Evolutionary conservation across 2,797 vertebrate species (phyloP).

Genomic region (Anguilla obscura): DNA sequence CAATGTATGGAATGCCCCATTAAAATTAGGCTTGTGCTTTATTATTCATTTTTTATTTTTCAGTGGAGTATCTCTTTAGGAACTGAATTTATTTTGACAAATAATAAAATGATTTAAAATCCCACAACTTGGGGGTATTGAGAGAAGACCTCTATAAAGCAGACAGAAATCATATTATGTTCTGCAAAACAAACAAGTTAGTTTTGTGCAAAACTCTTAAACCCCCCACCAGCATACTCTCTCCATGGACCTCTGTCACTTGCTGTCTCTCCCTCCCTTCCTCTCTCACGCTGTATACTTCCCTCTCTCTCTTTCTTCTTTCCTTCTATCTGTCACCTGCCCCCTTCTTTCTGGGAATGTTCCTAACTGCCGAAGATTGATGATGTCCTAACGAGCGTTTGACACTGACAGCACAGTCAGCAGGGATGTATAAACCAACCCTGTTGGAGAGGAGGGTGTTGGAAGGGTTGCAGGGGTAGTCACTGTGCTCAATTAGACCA

Average conservation of each 20-base stretch:
- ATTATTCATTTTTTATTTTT: background rate
- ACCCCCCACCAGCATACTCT: background rate
- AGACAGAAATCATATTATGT: slow-evolving; percentile 34
- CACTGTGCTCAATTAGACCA: slow-evolving; percentile 72
- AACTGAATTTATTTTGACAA: background rate
- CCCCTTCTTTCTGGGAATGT: slow-evolving; percentile 71
- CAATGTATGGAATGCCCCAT: background rate
- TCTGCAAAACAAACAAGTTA: slow-evolving; percentile 36
- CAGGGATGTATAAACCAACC: slow-evolving; percentile 74
- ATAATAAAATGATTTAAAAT: slow-evolving; percentile 51
- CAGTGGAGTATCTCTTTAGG: background rate
- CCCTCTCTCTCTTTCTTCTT: slow-evolving; percentile 32
- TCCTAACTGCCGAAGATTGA: slow-evolving; percentile 77
- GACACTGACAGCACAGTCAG: slow-evolving; percentile 80
- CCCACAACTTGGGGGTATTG: slow-evolving; percentile 39
- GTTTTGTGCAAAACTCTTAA: slow-evolving; percentile 14
- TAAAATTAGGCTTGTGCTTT: background rate
- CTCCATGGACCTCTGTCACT: slow-evolving; percentile 15
- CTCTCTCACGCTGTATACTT: slow-evolving; percentile 36
- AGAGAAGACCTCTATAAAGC: slow-evolving; percentile 40
- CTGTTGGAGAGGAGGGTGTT: slow-evolving; percentile 59
- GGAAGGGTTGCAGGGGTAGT: slow-evolving; percentile 65
- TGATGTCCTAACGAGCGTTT: slow-evolving; percentile 78
- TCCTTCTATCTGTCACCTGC: slow-evolving; percentile 62
- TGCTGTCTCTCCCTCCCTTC: slow-evolving; percentile 8